Percentiles rank a stretch among this genome's conserved stretches.
These are phyloP conservation scores for Simalia tracyae DNA, from an alignment of 2,797 vertebrate species.

Conservation along the genomic window DNA sequence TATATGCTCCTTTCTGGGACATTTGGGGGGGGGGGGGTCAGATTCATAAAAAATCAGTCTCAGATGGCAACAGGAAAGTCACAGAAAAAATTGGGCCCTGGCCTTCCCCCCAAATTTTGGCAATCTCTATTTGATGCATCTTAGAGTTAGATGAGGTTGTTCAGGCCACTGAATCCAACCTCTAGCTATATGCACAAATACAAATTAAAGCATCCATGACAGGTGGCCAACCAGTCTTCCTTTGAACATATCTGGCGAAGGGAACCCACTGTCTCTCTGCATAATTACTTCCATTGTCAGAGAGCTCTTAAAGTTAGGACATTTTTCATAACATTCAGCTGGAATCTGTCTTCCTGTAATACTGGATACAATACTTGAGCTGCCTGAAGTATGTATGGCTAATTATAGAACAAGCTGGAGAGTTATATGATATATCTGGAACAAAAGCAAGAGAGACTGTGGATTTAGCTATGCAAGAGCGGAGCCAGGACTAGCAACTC, in stretches of 20 bases:
- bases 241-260: neutral
- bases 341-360: neutral
- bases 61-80: neutral
- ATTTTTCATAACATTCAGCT: neutral
- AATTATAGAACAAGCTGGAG: neutral
- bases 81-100: neutral
- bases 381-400: neutral
- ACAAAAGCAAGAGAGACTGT: neutral
- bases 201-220: neutral
- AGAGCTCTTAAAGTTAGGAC: neutral
- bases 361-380: neutral
- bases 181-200: neutral
- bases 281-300: neutral
- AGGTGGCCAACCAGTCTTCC: neutral
- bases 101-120: neutral
- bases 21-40: neutral
- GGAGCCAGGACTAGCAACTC: neutral
- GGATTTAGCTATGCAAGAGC: neutral
- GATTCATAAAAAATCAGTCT: neutral
- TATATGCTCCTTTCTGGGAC: neutral
- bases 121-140: neutral
- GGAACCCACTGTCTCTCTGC: neutral
- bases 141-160: neutral
- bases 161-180: neutral
- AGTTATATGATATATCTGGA: neutral